phyloP scores from a whole-genome alignment of 2,113 vertebrate genomes.

The Rostratula benghalensis region DNA sequence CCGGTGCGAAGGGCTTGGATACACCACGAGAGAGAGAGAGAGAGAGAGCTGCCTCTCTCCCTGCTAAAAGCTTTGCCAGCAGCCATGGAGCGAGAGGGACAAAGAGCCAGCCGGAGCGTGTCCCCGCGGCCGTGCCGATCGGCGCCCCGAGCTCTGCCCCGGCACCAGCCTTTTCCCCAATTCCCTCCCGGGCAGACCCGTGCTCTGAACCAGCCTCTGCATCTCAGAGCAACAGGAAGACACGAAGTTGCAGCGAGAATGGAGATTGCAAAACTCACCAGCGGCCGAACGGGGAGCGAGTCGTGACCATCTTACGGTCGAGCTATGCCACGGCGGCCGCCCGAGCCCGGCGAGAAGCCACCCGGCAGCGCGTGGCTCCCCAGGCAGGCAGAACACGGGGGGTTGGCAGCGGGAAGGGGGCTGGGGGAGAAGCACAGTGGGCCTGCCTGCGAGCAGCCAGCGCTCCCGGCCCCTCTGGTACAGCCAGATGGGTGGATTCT shows the following conservation, averaged over 20 bases:
- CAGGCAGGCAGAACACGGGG: fast-evolving
- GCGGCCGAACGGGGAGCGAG: not conserved
- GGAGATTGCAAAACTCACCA: constrained; percentile 57
- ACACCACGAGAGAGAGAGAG: not conserved
- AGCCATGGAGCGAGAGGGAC: not conserved
- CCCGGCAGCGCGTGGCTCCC: not conserved
- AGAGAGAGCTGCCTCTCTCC: not conserved
- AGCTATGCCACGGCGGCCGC: fast-evolving
- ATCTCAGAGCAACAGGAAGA: not conserved
- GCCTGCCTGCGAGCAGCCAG: not conserved
- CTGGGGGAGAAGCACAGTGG: not conserved
- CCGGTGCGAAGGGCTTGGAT: not conserved
- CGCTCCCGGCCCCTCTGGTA: constrained; percentile 12
- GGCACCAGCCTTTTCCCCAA: constrained; percentile 11
- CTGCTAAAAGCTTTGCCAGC: not conserved
- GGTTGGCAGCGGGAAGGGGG: not conserved
- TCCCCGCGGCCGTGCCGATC: not conserved
- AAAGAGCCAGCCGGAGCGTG: not conserved
- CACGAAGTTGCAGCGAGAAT: not conserved
- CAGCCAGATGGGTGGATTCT: constrained; percentile 57
- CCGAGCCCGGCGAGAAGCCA: not conserved
- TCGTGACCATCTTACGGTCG: not conserved
- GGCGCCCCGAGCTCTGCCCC: not conserved
- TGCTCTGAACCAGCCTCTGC: not conserved
- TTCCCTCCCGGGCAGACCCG: not conserved